Evolutionary conservation across 2,113 vertebrate species (phyloP).

Genomic region (Pyrgilauda ruficollis): DNA sequence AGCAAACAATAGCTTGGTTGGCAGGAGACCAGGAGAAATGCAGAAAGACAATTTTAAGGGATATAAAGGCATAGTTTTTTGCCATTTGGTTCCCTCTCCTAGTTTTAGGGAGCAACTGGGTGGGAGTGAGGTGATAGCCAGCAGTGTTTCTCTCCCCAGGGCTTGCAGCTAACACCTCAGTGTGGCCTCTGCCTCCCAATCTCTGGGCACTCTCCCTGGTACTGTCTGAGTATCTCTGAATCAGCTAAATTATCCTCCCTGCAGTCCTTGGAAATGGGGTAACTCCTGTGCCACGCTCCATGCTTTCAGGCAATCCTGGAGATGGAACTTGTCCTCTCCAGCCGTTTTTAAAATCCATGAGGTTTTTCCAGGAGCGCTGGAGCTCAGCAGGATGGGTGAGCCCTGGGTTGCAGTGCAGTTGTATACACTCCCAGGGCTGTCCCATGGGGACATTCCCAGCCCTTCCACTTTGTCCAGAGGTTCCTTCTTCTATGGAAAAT

Average conservation of each 20-base stretch:
- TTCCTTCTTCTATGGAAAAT: background rate
- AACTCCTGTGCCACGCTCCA: background rate
- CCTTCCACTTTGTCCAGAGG: background rate
- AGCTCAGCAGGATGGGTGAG: rapidly evolving
- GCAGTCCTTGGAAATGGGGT: background rate
- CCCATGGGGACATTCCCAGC: background rate
- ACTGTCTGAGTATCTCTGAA: background rate
- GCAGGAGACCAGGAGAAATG: background rate
- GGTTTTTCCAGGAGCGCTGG: background rate
- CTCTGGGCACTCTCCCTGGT: background rate
- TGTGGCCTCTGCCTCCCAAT: background rate
- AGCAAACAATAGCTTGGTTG: background rate
- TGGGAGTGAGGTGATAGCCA: background rate
- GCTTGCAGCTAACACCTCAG: background rate
- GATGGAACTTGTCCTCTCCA: background rate
- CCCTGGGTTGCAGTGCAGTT: rapidly evolving
- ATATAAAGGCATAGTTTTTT: background rate
- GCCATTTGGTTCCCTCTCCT: background rate
- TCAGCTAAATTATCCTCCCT: background rate
- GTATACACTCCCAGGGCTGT: rapidly evolving
- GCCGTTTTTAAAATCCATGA: background rate
- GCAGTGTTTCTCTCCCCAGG: background rate
- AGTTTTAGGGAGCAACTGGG: background rate
- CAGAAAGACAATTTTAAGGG: background rate
- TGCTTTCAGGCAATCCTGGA: background rate